Evolutionary conservation across 2,888 invertebrate species (phyloP).

Genomic region (Lithophane leautieri): DNA sequence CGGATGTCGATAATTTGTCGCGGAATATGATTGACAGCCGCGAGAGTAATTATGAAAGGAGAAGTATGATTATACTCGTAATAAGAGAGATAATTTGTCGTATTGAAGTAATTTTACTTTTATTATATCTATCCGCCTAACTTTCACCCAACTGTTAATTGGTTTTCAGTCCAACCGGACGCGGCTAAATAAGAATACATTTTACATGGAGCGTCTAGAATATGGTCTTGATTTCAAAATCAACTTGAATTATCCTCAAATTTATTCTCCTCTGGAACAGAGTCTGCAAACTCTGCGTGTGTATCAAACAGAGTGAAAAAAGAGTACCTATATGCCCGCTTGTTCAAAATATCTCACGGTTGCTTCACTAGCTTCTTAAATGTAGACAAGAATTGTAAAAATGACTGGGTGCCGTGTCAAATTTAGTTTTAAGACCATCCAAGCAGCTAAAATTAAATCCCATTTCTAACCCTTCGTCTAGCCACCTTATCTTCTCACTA

Average conservation of each 20-base stretch:
- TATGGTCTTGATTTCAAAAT: background rate
- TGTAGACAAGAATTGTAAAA: background rate
- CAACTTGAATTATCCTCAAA: background rate
- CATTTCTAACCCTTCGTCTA: background rate
- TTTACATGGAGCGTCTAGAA: no score
- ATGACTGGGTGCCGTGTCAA: no score
- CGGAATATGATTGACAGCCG: conserved; percentile 2
- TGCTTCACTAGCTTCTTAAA: background rate
- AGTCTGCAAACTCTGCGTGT: background rate
- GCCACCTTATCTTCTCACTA: conserved; percentile 10
- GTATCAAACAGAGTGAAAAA: background rate
- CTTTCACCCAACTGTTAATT: background rate
- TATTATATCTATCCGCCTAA: background rate
- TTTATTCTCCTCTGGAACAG: background rate
- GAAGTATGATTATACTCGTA: background rate
- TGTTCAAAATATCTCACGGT: background rate
- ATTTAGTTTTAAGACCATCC: background rate
- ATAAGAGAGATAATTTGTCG: background rate
- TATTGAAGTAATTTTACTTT: background rate
- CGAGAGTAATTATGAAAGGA: background rate
- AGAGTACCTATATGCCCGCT: no score
- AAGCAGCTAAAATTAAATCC: conserved; percentile 7
- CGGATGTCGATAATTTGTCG: conserved; percentile 18
- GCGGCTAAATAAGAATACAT: background rate
- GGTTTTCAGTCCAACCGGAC: background rate